A percentile compares a stretch with the other conserved stretches of the same genome.
Conservation (phyloP, 2,797 vertebrate species). For the Glyptemys insculpta region DNA sequence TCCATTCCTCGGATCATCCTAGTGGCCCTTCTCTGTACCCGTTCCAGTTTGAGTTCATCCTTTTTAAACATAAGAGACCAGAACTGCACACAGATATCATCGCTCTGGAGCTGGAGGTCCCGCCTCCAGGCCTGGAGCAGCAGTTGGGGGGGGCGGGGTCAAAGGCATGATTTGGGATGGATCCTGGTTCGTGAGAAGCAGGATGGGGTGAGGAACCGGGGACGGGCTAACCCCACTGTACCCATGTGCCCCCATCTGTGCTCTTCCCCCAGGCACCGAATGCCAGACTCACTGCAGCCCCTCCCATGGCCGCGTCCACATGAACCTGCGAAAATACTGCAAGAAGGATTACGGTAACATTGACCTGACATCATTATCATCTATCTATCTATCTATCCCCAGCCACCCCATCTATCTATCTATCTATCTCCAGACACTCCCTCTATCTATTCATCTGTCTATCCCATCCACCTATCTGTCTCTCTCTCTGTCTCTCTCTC, state of each 20-base stretch:
- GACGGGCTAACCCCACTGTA: neutral
- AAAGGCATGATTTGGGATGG: neutral
- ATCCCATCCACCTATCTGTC: neutral
- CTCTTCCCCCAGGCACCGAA: slow-evolving; percentile 84
- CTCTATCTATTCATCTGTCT: neutral
- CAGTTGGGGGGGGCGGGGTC: neutral
- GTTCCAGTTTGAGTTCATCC: too few species aligned
- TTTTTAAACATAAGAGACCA: too few species aligned
- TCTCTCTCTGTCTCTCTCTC: neutral
- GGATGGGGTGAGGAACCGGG: neutral
- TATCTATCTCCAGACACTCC: neutral
- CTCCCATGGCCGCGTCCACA: slow-evolving; percentile 87
- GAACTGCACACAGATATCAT: too few species aligned
- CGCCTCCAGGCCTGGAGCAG: neutral
- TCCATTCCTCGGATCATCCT: too few species aligned
- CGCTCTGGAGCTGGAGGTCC: neutral
- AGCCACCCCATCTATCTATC: neutral
- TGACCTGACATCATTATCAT: neutral
- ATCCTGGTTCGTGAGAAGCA: neutral
- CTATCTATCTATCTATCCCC: neutral
- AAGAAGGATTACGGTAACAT: slow-evolving; percentile 89
- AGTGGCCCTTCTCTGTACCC: too few species aligned
- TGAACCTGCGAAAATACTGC: slow-evolving; percentile 91
- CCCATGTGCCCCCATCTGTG: neutral
- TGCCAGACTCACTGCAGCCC: slow-evolving; percentile 89